phyloP scores from a whole-genome alignment of 2,797 vertebrate genomes.

The Falco berigora region DNA sequence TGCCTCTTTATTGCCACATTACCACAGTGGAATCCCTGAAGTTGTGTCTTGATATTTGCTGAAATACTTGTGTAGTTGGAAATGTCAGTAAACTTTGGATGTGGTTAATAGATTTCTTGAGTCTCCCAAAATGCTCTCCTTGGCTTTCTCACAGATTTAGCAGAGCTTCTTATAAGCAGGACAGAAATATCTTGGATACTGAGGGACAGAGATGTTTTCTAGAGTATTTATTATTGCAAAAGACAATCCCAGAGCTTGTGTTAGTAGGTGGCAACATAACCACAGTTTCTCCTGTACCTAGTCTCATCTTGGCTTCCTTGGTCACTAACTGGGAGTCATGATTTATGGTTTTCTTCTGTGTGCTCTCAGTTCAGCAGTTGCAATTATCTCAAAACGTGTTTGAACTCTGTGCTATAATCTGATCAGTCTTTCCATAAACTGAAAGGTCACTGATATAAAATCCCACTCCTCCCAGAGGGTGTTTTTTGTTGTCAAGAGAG shows the following conservation, averaged over 20 bases:
- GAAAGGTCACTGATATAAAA: not conserved
- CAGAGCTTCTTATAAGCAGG: not conserved
- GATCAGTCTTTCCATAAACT: not conserved
- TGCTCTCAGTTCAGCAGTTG: not conserved
- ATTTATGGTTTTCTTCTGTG: not conserved
- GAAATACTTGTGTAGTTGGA: not conserved
- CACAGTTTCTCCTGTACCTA: not conserved
- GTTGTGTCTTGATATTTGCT: not conserved
- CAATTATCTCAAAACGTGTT: rapidly evolving
- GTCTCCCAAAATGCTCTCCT: not conserved
- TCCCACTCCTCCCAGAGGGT: not conserved
- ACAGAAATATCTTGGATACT: not conserved
- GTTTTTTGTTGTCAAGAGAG: not conserved
- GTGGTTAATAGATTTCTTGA: not conserved
- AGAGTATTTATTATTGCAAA: not conserved
- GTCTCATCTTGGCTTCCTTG: not conserved
- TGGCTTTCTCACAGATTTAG: not conserved
- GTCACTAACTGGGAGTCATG: not conserved
- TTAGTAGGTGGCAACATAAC: not conserved
- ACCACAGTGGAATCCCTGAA: not conserved
- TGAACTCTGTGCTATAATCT: not conserved
- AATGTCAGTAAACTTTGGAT: not conserved
- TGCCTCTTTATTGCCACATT: not conserved
- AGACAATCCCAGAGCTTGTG: rapidly evolving
- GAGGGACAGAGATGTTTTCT: not conserved